phyloP scores from a whole-genome alignment of 23 tunicate genomes.

The Styela plicata region DNA sequence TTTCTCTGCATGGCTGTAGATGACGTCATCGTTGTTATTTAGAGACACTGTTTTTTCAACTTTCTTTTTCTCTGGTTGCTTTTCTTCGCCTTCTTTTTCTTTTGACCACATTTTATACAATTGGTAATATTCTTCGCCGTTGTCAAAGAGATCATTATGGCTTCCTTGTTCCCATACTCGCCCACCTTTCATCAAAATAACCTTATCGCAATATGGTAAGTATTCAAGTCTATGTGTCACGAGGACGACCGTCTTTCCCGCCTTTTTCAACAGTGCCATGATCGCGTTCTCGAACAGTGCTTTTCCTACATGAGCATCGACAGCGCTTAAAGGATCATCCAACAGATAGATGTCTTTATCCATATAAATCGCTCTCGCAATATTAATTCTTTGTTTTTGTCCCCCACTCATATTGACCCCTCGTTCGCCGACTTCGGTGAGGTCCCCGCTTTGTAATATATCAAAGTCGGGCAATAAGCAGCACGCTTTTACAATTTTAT shows the following conservation, averaged over 20 bases:
- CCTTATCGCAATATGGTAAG: conserved; percentile 62
- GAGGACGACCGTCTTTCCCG: conserved; percentile 60
- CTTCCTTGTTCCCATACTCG: conserved; percentile 21
- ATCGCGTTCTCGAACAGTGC: conserved; percentile 51
- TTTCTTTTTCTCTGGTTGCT: background rate
- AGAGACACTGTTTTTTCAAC: background rate
- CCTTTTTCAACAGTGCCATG: conserved; percentile 25
- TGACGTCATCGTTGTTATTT: background rate
- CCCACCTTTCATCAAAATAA: conserved; percentile 45
- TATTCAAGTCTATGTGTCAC: conserved; percentile 83
- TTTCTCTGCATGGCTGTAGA: conserved; percentile 19
- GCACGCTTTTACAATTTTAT: conserved; percentile 44
- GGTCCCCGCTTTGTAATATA: conserved; percentile 68
- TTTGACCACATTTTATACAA: conserved; percentile 9
- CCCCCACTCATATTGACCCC: conserved; percentile 93
- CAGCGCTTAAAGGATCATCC: conserved; percentile 91
- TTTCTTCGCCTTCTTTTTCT: conserved; percentile 3
- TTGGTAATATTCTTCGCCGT: conserved; percentile 24
- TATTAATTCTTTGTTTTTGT: conserved; percentile 80
- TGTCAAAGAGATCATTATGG: conserved; percentile 20
- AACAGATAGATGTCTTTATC: conserved; percentile 76
- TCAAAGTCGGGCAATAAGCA: conserved; percentile 64
- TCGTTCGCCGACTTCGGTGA: conserved; percentile 88
- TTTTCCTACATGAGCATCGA: conserved; percentile 91
- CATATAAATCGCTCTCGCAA: conserved; percentile 85